Percentiles rank a stretch among this genome's conserved stretches.
Evolutionary conservation across 2,797 vertebrate genomes (phyloP).

Genomic region (Dermochelys coriacea): DNA sequence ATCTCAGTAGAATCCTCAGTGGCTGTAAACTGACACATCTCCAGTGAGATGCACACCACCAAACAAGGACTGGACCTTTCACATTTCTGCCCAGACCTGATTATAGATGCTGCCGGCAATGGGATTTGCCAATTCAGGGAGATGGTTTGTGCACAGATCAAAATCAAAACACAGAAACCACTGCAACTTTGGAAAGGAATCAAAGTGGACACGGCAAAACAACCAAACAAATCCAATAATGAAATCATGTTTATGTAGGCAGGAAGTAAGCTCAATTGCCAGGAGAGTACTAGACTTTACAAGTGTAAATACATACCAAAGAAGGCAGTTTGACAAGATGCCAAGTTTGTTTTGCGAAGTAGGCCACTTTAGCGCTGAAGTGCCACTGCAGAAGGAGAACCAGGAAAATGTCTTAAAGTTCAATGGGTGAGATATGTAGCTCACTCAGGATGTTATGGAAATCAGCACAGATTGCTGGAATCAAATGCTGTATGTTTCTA

Average conservation of each 20-base stretch:
- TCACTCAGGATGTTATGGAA: constrained; percentile 26
- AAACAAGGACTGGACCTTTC: neutral
- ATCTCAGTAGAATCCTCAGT: no score
- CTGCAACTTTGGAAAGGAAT: constrained; percentile 32
- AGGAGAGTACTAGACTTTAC: constrained; percentile 65
- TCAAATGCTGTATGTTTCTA: neutral
- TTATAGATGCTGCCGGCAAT: neutral
- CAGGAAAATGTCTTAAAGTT: constrained; percentile 59
- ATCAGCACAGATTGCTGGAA: neutral
- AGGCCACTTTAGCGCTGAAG: constrained; percentile 60
- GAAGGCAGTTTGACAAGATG: constrained; percentile 66
- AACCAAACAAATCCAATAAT: constrained; percentile 65
- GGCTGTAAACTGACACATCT: neutral
- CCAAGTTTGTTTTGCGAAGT: constrained; percentile 52
- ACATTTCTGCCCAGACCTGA: neutral
- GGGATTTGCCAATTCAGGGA: neutral
- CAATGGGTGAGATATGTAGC: constrained; percentile 40
- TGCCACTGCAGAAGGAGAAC: constrained; percentile 58
- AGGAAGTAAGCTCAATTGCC: constrained; percentile 62
- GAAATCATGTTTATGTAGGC: constrained; percentile 60
- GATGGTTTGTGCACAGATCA: constrained; percentile 37
- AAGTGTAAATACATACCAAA: constrained; percentile 69
- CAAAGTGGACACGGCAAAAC: constrained; percentile 52
- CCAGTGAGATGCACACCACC: neutral
- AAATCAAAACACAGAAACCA: constrained; percentile 55